phyloP scores from a whole-genome alignment of 2,888 invertebrate species.

The Epistrophe eligans region DNA sequence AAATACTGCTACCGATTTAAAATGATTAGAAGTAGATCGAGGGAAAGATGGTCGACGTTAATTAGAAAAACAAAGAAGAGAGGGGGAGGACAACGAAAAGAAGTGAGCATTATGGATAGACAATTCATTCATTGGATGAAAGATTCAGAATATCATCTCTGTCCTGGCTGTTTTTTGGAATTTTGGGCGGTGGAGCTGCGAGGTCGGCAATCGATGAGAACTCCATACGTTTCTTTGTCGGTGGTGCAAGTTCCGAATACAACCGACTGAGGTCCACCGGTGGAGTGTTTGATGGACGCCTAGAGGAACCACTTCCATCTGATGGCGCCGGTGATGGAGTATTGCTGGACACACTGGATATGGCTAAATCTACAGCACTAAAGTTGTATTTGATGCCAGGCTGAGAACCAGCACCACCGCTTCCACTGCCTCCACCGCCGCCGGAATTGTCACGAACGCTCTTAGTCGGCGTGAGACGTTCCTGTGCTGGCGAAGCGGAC shows the following conservation, averaged over 20 bases:
- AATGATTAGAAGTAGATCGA: constrained; percentile 34
- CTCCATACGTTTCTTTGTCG: constrained; percentile 84
- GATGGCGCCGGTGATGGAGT: constrained; percentile 82
- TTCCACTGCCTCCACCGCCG: constrained; percentile 51
- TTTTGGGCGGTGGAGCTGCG: constrained; percentile 86
- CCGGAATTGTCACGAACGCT: constrained; percentile 77
- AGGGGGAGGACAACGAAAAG: neutral
- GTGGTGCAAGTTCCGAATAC: constrained; percentile 81
- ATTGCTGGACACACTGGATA: constrained; percentile 83
- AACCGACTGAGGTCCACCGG: constrained; percentile 83
- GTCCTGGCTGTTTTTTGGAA: constrained; percentile 86
- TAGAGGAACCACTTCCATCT: constrained; percentile 81
- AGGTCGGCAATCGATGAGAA: constrained; percentile 84
- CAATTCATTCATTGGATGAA: constrained; percentile 81
- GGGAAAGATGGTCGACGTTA: neutral
- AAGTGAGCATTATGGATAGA: constrained; percentile 10
- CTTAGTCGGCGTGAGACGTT: constrained; percentile 82
- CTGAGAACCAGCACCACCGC: constrained; percentile 61
- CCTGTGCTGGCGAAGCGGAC: constrained; percentile 82
- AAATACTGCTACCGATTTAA: constrained; percentile 60
- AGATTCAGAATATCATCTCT: constrained; percentile 82
- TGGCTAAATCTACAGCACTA: constrained; percentile 84
- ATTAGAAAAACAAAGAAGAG: neutral
- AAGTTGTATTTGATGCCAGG: constrained; percentile 82
- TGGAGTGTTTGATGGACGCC: constrained; percentile 82